These are phyloP conservation scores for Clivina fossor DNA, from an alignment of 2,888 invertebrate genomes.

Conservation along the genomic window DNA sequence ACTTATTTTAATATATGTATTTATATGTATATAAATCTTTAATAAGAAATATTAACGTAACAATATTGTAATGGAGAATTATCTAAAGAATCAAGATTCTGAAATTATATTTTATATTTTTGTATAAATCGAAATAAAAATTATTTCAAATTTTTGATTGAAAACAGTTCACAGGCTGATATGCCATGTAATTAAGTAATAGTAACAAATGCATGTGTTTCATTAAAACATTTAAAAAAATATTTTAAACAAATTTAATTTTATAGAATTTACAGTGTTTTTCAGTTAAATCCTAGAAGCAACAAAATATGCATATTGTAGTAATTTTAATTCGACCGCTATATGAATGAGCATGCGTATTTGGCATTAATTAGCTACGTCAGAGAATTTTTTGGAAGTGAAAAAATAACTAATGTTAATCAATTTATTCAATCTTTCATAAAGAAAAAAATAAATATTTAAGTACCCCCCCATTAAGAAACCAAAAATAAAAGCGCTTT, in stretches of 20 bases:
- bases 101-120: neutral
- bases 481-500: neutral
- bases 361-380: no score
- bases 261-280: no score
- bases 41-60: conserved; percentile 14
- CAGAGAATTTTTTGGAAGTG: no score
- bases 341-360: no score
- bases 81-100: neutral
- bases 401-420: no score
- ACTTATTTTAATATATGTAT: conserved; percentile 4
- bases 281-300: no score
- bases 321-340: no score
- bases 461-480: no score
- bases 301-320: no score
- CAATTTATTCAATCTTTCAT: no score
- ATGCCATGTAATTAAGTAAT: neutral
- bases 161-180: neutral
- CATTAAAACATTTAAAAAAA: neutral
- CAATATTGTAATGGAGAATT: neutral
- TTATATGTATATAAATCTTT: conserved; percentile 45
- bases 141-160: neutral
- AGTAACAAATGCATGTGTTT: neutral
- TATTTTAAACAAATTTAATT: neutral
- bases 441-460: no score
- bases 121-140: neutral